Evolutionary conservation across 2,797 vertebrate species (phyloP).

Genomic region (Semaprochilodus insignis): DNA sequence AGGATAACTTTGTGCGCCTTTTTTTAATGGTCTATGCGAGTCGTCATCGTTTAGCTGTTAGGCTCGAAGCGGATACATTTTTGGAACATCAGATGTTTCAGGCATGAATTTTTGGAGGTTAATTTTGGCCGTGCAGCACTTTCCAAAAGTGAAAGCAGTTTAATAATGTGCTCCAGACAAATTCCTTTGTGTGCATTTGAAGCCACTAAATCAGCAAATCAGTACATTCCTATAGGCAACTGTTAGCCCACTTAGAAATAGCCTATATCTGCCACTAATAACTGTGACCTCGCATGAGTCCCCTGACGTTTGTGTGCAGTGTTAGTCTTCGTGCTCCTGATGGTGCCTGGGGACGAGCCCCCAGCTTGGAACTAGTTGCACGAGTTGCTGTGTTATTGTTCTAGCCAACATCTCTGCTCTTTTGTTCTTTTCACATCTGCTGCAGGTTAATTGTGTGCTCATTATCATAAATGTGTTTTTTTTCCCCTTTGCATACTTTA

Average conservation of each 20-base stretch:
- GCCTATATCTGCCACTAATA: conserved; percentile 4
- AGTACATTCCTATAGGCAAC: conserved; percentile 22
- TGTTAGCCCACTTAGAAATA: conserved; percentile 17
- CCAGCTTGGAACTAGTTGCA: neutral
- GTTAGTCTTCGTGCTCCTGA: neutral
- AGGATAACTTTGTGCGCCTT: too few species aligned
- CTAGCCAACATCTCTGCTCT: neutral
- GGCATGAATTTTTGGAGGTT: neutral
- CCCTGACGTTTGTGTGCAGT: neutral
- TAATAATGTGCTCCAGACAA: neutral
- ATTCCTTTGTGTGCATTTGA: conserved; percentile 9
- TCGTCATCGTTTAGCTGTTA: neutral
- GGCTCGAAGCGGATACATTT: neutral
- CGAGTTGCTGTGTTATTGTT: neutral
- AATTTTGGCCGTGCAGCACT: conserved; percentile 1
- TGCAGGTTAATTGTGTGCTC: neutral
- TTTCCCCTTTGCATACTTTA: neutral
- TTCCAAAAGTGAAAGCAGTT: neutral
- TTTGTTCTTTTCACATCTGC: conserved; percentile 15
- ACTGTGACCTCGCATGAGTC: neutral
- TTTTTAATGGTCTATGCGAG: neutral
- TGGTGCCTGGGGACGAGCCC: neutral
- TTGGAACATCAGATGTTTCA: neutral
- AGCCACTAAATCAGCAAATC: conserved; percentile 6
- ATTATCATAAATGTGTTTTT: neutral